Base-by-base conservation (phyloP, 2,888 invertebrate genomes). In the Drosophila antonietae region DNA sequence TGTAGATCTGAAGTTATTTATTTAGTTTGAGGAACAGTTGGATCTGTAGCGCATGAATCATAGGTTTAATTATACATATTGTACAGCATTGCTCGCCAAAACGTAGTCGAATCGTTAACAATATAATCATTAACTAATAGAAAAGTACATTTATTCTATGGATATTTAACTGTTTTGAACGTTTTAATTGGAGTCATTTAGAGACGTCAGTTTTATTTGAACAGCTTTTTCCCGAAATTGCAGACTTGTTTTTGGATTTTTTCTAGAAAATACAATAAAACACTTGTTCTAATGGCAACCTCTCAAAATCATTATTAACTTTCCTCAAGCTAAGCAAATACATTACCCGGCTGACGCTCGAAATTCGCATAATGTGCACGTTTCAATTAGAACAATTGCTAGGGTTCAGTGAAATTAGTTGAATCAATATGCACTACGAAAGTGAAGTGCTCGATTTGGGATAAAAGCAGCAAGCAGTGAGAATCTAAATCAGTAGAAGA, bases 241-340 rank as follows among this genome's bases (percentile, higher is more conserved):
- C 3, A 66, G 28, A 18, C 49, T 49, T 35, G 7, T 23, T 35
- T 68, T 31, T n/a, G n/a, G 39, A 28, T 37, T 55, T 9, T 63
- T 52, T 55, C 20, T 7, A 18, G n/a, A 5, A 20, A 1, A 55
- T 18, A 75, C 75, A 77, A 67, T 55, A 41, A 55, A 82, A 88
- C 83, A 83, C 74, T 64, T 83, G 83, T 62, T 44, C 71, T 79
- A 73, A 76, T 73, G 82, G 66, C 66, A 68, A 73, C 49, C 55
- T 62, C 68, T 58, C 68, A 43, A 57, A 78, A 67, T 69, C 61
- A 51, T 62, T 73, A 53, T 73, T 67, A 67, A 62, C 57, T 62
- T 78, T 74, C 71, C 61, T 77, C 72, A 80, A 77, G 83, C 80
- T 88, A 85, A 56, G 35, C 58, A 85, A 83, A 83, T n/a, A 83